Evolutionary conservation across 2,797 vertebrate species (phyloP), one percentile per base, ranked within the genome.

Genomic region (Lutjanus argentimaculatus): DNA sequence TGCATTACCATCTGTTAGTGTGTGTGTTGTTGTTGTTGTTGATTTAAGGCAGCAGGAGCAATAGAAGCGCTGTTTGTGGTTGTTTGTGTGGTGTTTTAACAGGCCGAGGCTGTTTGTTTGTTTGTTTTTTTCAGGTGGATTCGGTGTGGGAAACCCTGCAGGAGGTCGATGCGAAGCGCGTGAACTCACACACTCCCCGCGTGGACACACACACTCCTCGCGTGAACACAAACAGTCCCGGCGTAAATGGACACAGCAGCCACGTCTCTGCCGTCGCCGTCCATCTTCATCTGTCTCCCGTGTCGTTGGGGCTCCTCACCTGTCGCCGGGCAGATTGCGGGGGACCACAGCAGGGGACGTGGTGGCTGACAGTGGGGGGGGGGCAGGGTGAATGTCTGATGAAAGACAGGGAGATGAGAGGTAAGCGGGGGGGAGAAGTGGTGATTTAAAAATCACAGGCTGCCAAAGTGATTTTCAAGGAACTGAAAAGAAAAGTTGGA

Each of bases 91-190:
- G 30, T 88, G 81, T 88, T 91, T 81, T 90, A 77, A 85, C 85
- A 91, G 84, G 45, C 87, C 1, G 0, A 2, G 21, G 49, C 19
- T 79, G 70, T 83, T 64, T 88, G 69, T 89, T 85, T 90, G 86
- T 88, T 85, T 91, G 87, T 91, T 91, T 82, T 82, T 70, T 72
- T 80, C 85, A 88, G 89, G 72, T 88, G 90, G 45, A n/a, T 17
- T n/a, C 17, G 59, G 49, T 72, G 77, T 84, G 80, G 85, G 83
- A 67, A 81, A 72, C 83, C 71, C 75, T 0, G 22, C 42, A 12
- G 87, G 92, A 40, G 71, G 70, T 68, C 67, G 52, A 22, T 30
- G 0, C 3, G 6, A 17, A 77, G 62, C 43, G 16, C 7, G 55
- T 79, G 49, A 85, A 77, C 36, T 17, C 62, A 77, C 74, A 78